Percentiles rank a stretch among this genome's conserved stretches.
Evolutionary conservation across 2,888 invertebrate genomes (phyloP).

Genomic region (Anarsia innoxiella): DNA sequence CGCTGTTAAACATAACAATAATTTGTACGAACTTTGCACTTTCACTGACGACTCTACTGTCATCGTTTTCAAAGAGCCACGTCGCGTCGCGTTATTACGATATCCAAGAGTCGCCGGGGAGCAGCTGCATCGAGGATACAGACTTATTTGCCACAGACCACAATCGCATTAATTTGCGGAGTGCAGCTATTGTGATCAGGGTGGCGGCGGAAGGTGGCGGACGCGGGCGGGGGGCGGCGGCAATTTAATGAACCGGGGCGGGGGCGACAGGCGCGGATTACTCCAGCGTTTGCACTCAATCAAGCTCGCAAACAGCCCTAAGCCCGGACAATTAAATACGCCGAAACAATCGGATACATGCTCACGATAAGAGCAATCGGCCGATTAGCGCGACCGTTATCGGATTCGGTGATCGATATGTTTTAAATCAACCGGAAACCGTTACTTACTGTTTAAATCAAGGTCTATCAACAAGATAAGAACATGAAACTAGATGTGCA

Average conservation of each 20-base stretch:
- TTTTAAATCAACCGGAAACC: neutral
- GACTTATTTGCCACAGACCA: slow-evolving; percentile 47
- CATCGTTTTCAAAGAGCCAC: slow-evolving; percentile 2
- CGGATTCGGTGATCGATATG: slow-evolving; percentile 5
- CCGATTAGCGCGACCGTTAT: slow-evolving; percentile 20
- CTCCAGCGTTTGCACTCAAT: slow-evolving; percentile 71
- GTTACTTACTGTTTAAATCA: too few species aligned
- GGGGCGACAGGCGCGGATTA: slow-evolving; percentile 67
- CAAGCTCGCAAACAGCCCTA: slow-evolving; percentile 71
- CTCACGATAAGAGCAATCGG: slow-evolving; percentile 56
- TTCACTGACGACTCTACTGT: neutral
- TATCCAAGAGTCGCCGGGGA: slow-evolving; percentile 5
- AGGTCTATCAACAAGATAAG: too few species aligned
- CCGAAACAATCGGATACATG: slow-evolving; percentile 63
- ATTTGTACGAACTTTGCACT: too few species aligned
- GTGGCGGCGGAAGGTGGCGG: slow-evolving; percentile 23
- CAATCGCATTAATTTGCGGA: slow-evolving; percentile 70
- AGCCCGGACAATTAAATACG: slow-evolving; percentile 70
- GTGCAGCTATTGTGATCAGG: slow-evolving; percentile 50
- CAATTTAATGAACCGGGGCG: slow-evolving; percentile 66
- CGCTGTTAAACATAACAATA: too few species aligned
- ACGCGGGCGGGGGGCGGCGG: slow-evolving; percentile 40
- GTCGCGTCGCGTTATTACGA: slow-evolving; percentile 6
- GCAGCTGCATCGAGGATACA: slow-evolving; percentile 4
- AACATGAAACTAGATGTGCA: too few species aligned